These are phyloP conservation scores for Nephotettix cincticeps DNA, from an alignment of 1,140 invertebrate species.

Conservation along the genomic window DNA sequence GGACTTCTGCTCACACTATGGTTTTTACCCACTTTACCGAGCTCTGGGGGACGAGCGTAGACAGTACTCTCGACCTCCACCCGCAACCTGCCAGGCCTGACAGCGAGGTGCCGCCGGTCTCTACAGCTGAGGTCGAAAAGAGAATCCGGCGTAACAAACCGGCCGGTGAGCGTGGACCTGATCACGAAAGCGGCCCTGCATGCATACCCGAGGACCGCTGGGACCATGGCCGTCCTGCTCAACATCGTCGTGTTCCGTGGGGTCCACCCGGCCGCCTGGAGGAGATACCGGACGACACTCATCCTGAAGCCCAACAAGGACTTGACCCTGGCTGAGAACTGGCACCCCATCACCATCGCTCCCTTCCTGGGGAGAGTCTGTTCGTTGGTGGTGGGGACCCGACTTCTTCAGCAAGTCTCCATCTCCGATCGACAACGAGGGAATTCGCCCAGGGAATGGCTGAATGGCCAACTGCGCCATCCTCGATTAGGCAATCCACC, in stretches of 20 bases:
- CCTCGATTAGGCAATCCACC: background rate
- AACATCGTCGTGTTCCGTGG: constrained; percentile 2
- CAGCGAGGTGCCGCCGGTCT: background rate
- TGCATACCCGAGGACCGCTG: background rate
- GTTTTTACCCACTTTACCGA: background rate
- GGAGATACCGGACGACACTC: constrained; percentile 34
- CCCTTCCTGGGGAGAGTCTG: constrained; percentile 30
- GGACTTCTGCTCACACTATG: too few species aligned
- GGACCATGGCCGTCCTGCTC: constrained; percentile 9
- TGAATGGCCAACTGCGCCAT: constrained; percentile 29
- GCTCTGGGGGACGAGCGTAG: background rate
- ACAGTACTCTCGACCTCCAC: background rate
- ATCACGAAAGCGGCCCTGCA: background rate
- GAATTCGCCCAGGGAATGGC: constrained; percentile 34
- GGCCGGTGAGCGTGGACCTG: background rate
- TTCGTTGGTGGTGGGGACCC: constrained; percentile 29
- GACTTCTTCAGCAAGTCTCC: background rate
- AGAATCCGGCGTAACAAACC: background rate
- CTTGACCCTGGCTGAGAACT: constrained; percentile 24
- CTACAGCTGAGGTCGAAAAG: background rate
- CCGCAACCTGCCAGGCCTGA: background rate
- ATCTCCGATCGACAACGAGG: constrained; percentile 33
- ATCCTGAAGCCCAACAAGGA: constrained; percentile 39
- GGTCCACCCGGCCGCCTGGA: constrained; percentile 30
- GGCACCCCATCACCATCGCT: constrained; percentile 38